A percentile compares a stretch with the other conserved stretches of the same genome.
Evolutionary conservation across 1,140 invertebrate genomes (phyloP).

Genomic region (Nylanderia fulva): DNA sequence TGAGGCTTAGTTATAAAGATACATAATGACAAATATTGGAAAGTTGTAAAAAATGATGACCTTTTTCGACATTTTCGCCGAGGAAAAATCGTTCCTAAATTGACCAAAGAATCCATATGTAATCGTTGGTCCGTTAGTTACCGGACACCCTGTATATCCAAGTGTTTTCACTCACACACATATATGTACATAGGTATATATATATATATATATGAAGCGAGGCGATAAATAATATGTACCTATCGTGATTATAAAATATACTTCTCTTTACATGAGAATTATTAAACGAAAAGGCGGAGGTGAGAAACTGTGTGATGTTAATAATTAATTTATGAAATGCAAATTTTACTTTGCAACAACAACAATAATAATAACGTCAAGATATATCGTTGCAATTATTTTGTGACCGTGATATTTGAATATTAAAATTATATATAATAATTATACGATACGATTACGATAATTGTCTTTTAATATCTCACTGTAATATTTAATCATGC

Average conservation of each 20-base stretch:
- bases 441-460: not conserved
- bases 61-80: too few relatives aligned
- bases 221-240: not conserved
- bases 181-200: too few relatives aligned
- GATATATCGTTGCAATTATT: not conserved
- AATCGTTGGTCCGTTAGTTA: too few relatives aligned
- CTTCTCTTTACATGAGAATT: not conserved
- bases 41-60: too few relatives aligned
- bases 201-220: not conserved
- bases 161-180: not conserved
- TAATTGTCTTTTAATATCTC: not conserved
- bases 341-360: not conserved
- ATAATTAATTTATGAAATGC: constrained; percentile 3
- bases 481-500: not conserved
- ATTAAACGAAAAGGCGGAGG: not conserved
- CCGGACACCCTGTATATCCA: too few relatives aligned
- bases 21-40: too few relatives aligned
- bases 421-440: not conserved
- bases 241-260: not conserved
- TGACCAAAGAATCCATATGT: too few relatives aligned
- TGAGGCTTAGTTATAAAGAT: too few relatives aligned
- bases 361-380: not conserved
- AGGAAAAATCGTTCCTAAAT: too few relatives aligned
- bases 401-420: not conserved
- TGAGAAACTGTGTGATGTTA: not conserved